Evolutionary conservation across 2,113 vertebrate species (phyloP).

Genomic region (Cepphus grylle): DNA sequence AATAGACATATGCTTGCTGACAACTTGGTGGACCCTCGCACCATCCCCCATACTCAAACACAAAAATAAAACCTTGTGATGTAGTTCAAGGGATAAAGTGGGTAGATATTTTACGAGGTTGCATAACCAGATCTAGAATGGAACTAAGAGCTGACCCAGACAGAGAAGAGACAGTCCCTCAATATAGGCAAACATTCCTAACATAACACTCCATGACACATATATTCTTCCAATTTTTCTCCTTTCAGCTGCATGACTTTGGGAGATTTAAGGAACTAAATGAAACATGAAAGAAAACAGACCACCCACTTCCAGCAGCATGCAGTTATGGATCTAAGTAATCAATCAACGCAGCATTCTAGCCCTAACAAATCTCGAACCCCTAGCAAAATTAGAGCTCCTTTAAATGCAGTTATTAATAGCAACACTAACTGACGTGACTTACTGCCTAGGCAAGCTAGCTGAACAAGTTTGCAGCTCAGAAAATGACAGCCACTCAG

Average conservation of each 20-base stretch:
- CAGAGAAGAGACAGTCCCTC: not conserved
- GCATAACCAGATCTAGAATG: not conserved
- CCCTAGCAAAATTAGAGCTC: not conserved
- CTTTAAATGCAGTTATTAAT: slow-evolving; percentile 45
- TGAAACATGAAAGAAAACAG: not conserved
- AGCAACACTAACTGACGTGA: slow-evolving; percentile 12
- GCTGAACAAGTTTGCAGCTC: slow-evolving; percentile 32
- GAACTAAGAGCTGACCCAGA: not conserved
- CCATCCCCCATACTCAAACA: not conserved
- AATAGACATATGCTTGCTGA: not conserved
- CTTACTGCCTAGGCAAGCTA: slow-evolving; percentile 25
- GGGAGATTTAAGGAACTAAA: not conserved
- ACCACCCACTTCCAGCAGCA: not conserved
- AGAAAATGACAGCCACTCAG: slow-evolving; percentile 57
- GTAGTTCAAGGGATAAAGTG: not conserved
- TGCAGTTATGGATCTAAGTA: not conserved
- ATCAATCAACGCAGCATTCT: not conserved
- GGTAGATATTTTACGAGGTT: not conserved
- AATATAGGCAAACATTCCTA: not conserved
- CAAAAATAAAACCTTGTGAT: not conserved
- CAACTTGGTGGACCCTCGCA: not conserved
- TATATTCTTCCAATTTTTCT: not conserved
- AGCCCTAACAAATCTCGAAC: not conserved
- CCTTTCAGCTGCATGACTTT: not conserved
- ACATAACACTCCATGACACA: not conserved